Conservation (phyloP, 2,113 vertebrate genomes). For the Siniperca knerii region DNA sequence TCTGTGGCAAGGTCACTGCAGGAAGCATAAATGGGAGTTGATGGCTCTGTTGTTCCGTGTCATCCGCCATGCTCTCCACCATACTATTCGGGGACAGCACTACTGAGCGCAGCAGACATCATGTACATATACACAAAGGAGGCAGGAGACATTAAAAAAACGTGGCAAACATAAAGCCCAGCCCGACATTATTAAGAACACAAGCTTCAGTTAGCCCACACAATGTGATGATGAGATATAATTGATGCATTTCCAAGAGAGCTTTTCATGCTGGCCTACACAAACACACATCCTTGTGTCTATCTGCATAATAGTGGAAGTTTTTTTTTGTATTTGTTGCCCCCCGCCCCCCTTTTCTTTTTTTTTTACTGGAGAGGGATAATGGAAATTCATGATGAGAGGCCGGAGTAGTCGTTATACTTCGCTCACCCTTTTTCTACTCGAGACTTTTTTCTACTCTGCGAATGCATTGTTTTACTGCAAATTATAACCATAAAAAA, state of each 20-base stretch:
- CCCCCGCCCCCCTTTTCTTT: not conserved
- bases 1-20: constrained; percentile 78
- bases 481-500: constrained; percentile 99
- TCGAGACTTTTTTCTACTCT: constrained; percentile 70
- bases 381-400: constrained; percentile 69
- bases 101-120: constrained; percentile 79
- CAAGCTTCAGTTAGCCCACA: constrained; percentile 84
- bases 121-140: constrained; percentile 72
- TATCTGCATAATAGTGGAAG: constrained; percentile 41
- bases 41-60: constrained; percentile 82
- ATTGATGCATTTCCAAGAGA: constrained; percentile 69
- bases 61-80: constrained; percentile 70
- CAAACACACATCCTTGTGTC: constrained; percentile 44
- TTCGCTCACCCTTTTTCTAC: constrained; percentile 60
- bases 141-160: constrained; percentile 54
- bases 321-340: constrained; percentile 46
- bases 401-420: constrained; percentile 72
- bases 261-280: constrained; percentile 57
- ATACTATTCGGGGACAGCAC: constrained; percentile 63
- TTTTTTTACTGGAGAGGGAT: constrained; percentile 61
- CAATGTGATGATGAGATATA: constrained; percentile 71
- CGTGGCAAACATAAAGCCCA: constrained; percentile 59
- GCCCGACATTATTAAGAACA: constrained; percentile 73
- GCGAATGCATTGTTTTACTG: constrained; percentile 97
- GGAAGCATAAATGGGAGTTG: constrained; percentile 80